phyloP scores from a whole-genome alignment of 2,888 invertebrate species.

The Oscheius onirici region DNA sequence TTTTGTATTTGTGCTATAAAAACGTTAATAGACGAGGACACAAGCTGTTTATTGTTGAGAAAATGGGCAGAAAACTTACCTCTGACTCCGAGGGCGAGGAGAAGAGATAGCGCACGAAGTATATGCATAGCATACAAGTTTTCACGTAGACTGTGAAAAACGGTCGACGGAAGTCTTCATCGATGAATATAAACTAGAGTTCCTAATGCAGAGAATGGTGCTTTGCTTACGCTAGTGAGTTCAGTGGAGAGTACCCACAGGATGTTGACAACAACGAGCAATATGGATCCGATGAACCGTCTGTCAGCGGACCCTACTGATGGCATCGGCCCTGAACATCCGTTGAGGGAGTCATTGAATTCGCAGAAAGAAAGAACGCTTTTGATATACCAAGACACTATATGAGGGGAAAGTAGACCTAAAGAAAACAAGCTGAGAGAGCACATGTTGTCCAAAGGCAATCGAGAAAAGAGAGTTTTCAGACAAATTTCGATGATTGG shows the following conservation, averaged over 20 bases:
- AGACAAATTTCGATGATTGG: no score
- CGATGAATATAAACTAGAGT: conserved; percentile 78
- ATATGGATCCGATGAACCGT: conserved; percentile 80
- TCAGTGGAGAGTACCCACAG: conserved; percentile 96
- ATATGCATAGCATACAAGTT: conserved; percentile 90
- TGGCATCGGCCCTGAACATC: background rate
- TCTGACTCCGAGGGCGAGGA: background rate
- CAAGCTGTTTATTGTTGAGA: background rate
- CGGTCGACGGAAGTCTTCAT: conserved; percentile 88
- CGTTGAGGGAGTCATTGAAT: no score
- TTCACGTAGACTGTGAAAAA: conserved; percentile 95
- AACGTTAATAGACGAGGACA: conserved; percentile 16
- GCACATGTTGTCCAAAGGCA: no score
- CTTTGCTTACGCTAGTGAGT: conserved; percentile 83
- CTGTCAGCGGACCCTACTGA: conserved; percentile 1
- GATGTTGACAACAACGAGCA: conserved; percentile 88
- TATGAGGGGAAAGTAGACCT: no score
- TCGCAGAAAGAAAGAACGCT: no score
- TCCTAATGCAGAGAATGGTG: background rate
- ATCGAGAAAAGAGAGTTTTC: no score
- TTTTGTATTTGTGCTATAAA: conserved; percentile 27
- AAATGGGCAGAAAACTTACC: background rate
- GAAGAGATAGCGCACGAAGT: conserved; percentile 75
- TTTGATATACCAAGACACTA: no score
- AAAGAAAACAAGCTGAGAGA: no score